Base-by-base conservation (phyloP, 2,113 vertebrate species). In the Syngnathus typhle region DNA sequence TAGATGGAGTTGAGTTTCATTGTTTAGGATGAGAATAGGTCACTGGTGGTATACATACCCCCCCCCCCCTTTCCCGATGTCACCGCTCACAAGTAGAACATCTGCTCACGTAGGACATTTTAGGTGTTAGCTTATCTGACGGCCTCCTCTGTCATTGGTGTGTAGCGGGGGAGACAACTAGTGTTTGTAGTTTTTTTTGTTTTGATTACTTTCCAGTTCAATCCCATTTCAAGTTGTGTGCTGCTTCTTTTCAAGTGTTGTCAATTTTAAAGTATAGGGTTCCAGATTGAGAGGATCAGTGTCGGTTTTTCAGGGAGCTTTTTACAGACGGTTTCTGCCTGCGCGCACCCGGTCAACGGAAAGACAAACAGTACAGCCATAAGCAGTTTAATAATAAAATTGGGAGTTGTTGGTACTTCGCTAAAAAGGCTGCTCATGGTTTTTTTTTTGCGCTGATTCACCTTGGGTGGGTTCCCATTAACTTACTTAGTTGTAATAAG, bases 271-370 rank as follows among this genome's bases (percentile, higher is more conserved):
- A 58, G 49, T 21, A 68, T 75, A 75, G 79, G 82, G 70, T 72
- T 81, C 65, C 71, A 76, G 85, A 77, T 80, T 70, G 77, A 79
- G 73, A 69, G 81, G 75, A 84, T 84, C 80, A 46, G 80, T 82
- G 82, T 81, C 73, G 52, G 87, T 84, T 87, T 74, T 88, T 86
- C 87, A 88, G 87, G 87, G 87, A 90, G 83, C 83, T 87, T 89
- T 85, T 81, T 74, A 72, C 69, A 65, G 71, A 21, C 58, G 67
- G 75, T 76, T 10, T 64, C 27, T 79, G 73, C 72, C 75, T 69
- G 76, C 52, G 69, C 78, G 69, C 72, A 41, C 71, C 54, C 73
- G 65, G 67, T 81, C 74, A 68, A 65, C 72, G n/a, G 64, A 60
- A 52, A 69, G 72, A 60, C 74, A 69, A 74, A 79, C 55, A 62